Evolutionary conservation across 1,140 invertebrate species (phyloP).

Genomic region (Oncopeltus fasciatus): DNA sequence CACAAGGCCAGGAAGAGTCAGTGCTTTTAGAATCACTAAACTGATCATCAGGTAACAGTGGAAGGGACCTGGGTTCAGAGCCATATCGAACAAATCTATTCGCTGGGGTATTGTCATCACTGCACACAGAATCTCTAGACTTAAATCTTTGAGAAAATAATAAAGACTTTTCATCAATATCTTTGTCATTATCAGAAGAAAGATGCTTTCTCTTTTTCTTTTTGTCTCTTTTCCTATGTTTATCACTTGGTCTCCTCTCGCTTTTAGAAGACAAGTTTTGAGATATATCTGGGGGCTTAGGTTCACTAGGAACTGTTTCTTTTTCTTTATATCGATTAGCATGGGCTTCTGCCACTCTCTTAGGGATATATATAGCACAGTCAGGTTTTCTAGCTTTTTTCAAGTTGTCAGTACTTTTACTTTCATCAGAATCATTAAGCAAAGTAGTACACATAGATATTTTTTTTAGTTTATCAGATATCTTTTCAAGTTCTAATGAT

Average conservation of each 20-base stretch:
- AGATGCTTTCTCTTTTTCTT: background rate
- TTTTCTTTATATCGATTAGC: background rate
- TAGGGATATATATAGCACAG: conserved; percentile 11
- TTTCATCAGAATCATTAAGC: background rate
- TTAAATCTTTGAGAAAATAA: background rate
- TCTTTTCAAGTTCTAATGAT: background rate
- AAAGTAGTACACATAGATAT: background rate
- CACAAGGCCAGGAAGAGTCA: too few species aligned
- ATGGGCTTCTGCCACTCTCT: background rate
- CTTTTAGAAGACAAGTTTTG: background rate
- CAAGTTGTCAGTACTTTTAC: background rate
- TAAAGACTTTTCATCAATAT: background rate
- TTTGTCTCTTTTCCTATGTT: background rate
- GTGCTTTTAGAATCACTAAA: background rate
- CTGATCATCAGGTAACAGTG: background rate
- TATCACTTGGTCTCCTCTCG: background rate
- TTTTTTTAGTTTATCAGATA: conserved; percentile 12
- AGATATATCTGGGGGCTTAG: too few species aligned
- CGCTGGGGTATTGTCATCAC: background rate
- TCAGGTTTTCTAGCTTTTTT: conserved; percentile 10
- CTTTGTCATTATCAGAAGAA: background rate
- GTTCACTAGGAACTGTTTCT: background rate
- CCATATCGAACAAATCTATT: conserved; percentile 3
- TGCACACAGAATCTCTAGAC: background rate
- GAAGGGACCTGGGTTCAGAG: background rate